phyloP scores from a whole-genome alignment of 2,113 vertebrate species.

The Zosterops borbonicus region DNA sequence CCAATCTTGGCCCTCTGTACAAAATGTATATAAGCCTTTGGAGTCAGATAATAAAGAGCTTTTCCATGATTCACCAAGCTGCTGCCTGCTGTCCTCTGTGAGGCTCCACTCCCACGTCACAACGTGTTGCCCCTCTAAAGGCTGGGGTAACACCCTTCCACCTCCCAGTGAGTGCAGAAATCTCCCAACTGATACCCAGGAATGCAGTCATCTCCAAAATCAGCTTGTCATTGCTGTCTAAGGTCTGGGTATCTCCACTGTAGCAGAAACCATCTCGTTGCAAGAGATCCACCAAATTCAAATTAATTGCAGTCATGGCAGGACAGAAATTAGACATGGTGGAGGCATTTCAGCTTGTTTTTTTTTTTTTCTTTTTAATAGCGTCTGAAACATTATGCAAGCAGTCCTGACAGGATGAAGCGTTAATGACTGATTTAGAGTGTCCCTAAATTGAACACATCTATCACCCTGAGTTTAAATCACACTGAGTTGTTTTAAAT shows the following conservation, averaged over 20 bases:
- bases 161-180: neutral
- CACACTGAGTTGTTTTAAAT: neutral
- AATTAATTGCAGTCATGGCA: neutral
- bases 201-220: neutral
- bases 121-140: too few species aligned
- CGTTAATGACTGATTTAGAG: neutral
- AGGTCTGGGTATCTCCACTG: neutral
- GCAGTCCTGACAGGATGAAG: neutral
- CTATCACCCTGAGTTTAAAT: neutral
- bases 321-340: neutral
- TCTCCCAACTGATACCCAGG: neutral
- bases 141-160: neutral
- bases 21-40: too few species aligned
- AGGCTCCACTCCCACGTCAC: too few species aligned
- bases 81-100: too few species aligned
- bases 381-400: neutral
- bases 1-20: too few species aligned
- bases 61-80: too few species aligned
- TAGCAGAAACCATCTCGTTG: neutral
- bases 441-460: neutral
- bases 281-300: neutral
- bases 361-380: neutral
- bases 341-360: neutral
- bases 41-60: too few species aligned
- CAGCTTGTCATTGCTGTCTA: neutral